Conservation (phyloP, 2,797 vertebrate species). For the Spondyliosoma cantharus region DNA sequence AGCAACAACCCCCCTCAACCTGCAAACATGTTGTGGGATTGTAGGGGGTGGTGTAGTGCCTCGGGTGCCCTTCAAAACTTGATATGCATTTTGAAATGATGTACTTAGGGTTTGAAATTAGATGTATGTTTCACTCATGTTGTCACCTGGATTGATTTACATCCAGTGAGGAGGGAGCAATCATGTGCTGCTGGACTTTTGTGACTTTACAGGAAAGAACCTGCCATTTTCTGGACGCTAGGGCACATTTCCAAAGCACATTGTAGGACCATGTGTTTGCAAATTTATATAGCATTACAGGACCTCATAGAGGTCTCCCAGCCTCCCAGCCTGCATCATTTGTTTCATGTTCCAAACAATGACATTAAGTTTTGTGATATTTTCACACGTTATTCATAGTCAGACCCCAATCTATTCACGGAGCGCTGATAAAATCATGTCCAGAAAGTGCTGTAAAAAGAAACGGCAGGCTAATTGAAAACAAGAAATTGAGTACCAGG, state of each 20-base stretch:
- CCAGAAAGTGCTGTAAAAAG: background rate
- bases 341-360: background rate
- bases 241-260: background rate
- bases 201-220: background rate
- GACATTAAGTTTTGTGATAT: background rate
- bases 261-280: background rate
- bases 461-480: background rate
- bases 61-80: conserved; percentile 38
- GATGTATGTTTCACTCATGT: background rate
- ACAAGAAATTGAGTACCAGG: conserved; percentile 12
- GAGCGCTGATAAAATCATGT: background rate
- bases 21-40: conserved; percentile 30
- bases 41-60: background rate
- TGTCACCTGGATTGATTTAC: background rate
- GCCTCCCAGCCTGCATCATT: background rate
- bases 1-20: conserved; percentile 49
- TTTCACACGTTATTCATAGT: background rate
- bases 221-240: background rate
- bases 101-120: background rate
- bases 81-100: conserved; percentile 8
- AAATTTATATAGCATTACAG: background rate
- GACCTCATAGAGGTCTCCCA: background rate
- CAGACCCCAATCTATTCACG: background rate
- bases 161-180: background rate
- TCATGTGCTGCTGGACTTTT: background rate